These are phyloP conservation scores for Drosophila nr. perissopoda DNA, from an alignment of 2,888 invertebrate species.

Conservation along the genomic window DNA sequence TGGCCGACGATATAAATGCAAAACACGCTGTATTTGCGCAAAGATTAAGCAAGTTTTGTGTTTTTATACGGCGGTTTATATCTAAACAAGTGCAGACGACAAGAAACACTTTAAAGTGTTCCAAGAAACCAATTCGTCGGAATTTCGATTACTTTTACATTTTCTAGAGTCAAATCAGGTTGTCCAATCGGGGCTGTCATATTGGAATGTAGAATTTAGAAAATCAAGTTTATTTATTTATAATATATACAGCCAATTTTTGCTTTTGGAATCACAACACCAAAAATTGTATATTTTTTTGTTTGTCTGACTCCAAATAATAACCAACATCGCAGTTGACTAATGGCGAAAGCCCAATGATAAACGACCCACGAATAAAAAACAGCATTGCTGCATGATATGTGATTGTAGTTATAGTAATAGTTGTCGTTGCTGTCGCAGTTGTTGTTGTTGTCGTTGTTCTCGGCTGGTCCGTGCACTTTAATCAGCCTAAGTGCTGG, in stretches of 20 bases:
- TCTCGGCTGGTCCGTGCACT: constrained; percentile 63
- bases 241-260: background rate
- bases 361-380: constrained; percentile 24
- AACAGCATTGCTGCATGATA: constrained; percentile 26
- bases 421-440: constrained; percentile 19
- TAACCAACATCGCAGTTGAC: constrained; percentile 49
- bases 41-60: constrained; percentile 51
- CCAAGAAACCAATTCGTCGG: constrained; percentile 6
- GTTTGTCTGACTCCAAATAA: constrained; percentile 32
- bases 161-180: background rate
- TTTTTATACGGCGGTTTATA: constrained; percentile 18
- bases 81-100: constrained; percentile 4
- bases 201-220: background rate
- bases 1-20: constrained; percentile 46
- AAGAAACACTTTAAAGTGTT: background rate
- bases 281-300: constrained; percentile 12
- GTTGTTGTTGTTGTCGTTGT: constrained; percentile 20
- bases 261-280: background rate
- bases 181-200: too few species aligned
- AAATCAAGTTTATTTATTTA: background rate
- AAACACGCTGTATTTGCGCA: constrained; percentile 32
- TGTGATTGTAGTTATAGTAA: constrained; percentile 28
- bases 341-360: constrained; percentile 56
- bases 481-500: constrained; percentile 77
- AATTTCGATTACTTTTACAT: background rate